A percentile compares a stretch with the other conserved stretches of the same genome.
Conservation (phyloP, 2,888 invertebrate species). For the Auanema freiburgensis region DNA sequence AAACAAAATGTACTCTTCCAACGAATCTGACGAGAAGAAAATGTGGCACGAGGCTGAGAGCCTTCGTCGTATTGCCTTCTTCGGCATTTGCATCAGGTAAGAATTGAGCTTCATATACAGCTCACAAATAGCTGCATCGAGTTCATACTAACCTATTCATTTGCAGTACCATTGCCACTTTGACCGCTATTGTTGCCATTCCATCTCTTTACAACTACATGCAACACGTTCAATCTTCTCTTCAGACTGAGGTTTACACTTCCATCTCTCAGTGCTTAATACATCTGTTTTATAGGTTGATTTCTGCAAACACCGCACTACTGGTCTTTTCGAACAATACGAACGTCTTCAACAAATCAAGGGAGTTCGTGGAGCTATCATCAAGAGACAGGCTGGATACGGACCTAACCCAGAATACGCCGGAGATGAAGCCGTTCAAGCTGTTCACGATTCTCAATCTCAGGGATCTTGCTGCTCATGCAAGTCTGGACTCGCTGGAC, state of each 20-base stretch:
- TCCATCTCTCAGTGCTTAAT: background rate
- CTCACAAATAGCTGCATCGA: background rate
- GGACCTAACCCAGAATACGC: constrained; percentile 23
- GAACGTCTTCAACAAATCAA: constrained; percentile 48
- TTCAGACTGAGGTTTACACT: constrained; percentile 53
- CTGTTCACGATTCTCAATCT: constrained; percentile 26
- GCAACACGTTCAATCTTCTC: constrained; percentile 59
- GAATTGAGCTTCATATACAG: background rate
- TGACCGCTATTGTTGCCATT: constrained; percentile 59
- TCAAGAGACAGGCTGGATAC: constrained; percentile 52
- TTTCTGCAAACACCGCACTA: constrained; percentile 56
- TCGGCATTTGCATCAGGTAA: constrained; percentile 53
- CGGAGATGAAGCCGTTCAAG: constrained; percentile 34
- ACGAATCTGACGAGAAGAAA: constrained; percentile 45
- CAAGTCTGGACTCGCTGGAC: constrained; percentile 49
- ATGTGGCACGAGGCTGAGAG: constrained; percentile 49
- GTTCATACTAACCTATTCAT: constrained; percentile 6
- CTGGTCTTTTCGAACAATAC: constrained; percentile 53
- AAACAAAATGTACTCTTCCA: constrained; percentile 20
- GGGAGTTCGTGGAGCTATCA: constrained; percentile 52
- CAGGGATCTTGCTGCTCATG: constrained; percentile 48
- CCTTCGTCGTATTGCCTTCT: constrained; percentile 51
- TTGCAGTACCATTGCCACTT: constrained; percentile 57
- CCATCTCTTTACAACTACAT: constrained; percentile 64
- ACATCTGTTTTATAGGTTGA: constrained; percentile 35